These are phyloP conservation scores for Alloplasta piceator DNA, from an alignment of 2,888 invertebrate genomes.

Conservation along the genomic window DNA sequence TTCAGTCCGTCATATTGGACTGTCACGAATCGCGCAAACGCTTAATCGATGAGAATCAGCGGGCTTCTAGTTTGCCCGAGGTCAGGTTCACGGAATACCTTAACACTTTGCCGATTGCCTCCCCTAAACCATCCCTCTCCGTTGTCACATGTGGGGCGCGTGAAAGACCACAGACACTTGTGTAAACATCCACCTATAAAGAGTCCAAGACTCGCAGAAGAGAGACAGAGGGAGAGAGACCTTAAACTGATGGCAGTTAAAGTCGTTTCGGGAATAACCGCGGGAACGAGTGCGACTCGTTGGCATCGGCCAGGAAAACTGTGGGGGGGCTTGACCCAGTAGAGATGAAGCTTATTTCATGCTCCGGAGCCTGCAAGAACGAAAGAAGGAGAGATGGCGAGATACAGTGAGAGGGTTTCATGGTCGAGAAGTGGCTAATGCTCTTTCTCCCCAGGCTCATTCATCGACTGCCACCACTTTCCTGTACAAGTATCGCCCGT, in stretches of 20 bases:
- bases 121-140: not conserved
- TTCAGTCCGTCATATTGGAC: too few species aligned
- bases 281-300: slow-evolving; percentile 14
- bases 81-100: slow-evolving; percentile 78
- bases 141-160: not conserved
- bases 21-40: too few species aligned
- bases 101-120: slow-evolving; percentile 69
- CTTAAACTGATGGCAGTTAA: slow-evolving; percentile 23
- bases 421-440: slow-evolving; percentile 52
- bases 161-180: not conserved
- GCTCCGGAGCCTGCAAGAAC: not conserved
- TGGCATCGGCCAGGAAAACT: slow-evolving; percentile 39
- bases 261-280: slow-evolving; percentile 35
- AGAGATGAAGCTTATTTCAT: slow-evolving; percentile 28
- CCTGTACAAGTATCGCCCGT: slow-evolving; percentile 25
- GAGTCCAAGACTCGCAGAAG: not conserved
- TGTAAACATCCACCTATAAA: not conserved
- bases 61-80: slow-evolving; percentile 46
- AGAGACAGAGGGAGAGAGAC: slow-evolving; percentile 2
- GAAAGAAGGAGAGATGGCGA: not conserved
- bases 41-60: too few species aligned
- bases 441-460: slow-evolving; percentile 35
- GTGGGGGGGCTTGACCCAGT: slow-evolving; percentile 42
- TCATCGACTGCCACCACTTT: slow-evolving; percentile 42
- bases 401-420: slow-evolving; percentile 28